These are phyloP conservation scores for Drosophila phalerata DNA, from an alignment of 2,888 invertebrate species.

Conservation along the genomic window DNA sequence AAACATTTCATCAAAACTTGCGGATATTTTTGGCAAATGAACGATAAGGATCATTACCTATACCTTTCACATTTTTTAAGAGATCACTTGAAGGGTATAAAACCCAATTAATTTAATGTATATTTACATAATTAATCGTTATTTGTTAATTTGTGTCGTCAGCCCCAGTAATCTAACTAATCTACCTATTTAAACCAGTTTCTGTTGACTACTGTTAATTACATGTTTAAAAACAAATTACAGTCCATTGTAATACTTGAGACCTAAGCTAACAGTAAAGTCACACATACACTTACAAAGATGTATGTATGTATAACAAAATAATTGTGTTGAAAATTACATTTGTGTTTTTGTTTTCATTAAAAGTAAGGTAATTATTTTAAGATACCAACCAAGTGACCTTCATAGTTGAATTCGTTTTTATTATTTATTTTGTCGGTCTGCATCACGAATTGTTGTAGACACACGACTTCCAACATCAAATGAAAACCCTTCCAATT, in stretches of 20 bases:
- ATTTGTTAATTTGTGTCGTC: constrained; percentile 22
- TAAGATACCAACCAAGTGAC: constrained; percentile 63
- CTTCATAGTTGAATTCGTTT: constrained; percentile 65
- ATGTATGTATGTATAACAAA: constrained; percentile 32
- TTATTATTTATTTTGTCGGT: constrained; percentile 6
- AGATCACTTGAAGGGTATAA: neutral
- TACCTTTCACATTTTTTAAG: constrained; percentile 2
- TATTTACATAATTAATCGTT: constrained; percentile 13
- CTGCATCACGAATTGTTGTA: constrained; percentile 11
- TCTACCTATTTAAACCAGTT: constrained; percentile 47
- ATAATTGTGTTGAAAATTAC: constrained; percentile 71
- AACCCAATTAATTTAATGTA: constrained; percentile 12
- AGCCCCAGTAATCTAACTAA: constrained; percentile 23
- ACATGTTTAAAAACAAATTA: constrained; percentile 70
- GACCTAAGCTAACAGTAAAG: constrained; percentile 32
- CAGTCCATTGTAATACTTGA: constrained; percentile 48
- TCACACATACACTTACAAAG: constrained; percentile 18
- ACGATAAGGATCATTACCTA: neutral
- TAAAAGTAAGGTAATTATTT: constrained; percentile 71
- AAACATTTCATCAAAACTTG: neutral
- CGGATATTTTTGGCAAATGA: neutral
- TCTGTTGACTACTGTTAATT: constrained; percentile 55
- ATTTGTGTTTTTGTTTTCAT: constrained; percentile 64
- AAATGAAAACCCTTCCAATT: constrained; percentile 12
- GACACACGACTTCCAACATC: constrained; percentile 21